A percentile compares a stretch with the other conserved stretches of the same genome.
These are phyloP conservation scores for Tigriopus californicus DNA, from an alignment of 2,888 invertebrate species.

Conservation along the genomic window DNA sequence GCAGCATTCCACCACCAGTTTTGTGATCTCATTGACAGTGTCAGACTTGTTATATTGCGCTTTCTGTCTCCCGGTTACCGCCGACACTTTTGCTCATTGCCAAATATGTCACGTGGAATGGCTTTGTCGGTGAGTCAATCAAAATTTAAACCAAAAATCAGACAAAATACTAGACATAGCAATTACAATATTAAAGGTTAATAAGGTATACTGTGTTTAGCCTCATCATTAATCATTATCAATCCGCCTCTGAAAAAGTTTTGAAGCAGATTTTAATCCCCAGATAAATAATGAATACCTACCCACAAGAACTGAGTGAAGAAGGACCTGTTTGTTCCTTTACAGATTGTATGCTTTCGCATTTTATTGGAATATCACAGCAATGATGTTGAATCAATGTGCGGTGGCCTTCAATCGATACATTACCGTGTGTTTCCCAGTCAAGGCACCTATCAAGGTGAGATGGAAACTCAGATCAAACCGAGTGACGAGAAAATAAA, in stretches of 20 bases:
- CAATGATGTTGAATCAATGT: conserved; percentile 2
- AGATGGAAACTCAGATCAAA: neutral
- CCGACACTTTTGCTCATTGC: conserved; percentile 2
- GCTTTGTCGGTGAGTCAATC: neutral
- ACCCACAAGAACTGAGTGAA: too few species aligned
- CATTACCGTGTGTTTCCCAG: neutral
- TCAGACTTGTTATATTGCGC: conserved; percentile 1
- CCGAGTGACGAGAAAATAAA: neutral
- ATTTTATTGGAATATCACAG: conserved; percentile 4
- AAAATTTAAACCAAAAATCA: too few species aligned
- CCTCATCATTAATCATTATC: too few species aligned
- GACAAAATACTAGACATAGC: too few species aligned
- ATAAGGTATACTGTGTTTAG: too few species aligned
- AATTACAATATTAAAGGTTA: too few species aligned
- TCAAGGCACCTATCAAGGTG: neutral
- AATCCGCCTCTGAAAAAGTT: too few species aligned
- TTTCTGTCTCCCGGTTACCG: neutral
- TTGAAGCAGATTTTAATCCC: too few species aligned
- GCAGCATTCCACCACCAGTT: neutral
- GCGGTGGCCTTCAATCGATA: conserved; percentile 4
- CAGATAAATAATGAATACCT: too few species aligned
- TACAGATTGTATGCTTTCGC: neutral
- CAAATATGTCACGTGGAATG: neutral
- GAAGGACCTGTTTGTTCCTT: too few species aligned
- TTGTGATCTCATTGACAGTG: neutral